Conservation (phyloP, 2,888 invertebrate genomes). For the Meloe dianella region DNA sequence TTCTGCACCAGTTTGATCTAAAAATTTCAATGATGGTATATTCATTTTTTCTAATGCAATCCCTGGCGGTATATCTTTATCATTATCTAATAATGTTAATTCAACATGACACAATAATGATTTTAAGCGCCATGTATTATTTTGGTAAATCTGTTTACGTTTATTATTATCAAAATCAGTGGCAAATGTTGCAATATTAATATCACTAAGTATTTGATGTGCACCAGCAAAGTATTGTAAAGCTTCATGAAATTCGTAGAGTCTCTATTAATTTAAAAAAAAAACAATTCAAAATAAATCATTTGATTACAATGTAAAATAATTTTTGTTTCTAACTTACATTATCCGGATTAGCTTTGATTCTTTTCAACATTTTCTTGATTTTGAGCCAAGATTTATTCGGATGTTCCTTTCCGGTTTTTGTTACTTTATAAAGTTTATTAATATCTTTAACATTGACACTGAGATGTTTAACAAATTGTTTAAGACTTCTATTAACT, state of each 20-base stretch:
- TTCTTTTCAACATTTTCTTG: constrained; percentile 18
- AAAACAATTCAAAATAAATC: constrained; percentile 1
- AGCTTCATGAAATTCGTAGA: constrained; percentile 65
- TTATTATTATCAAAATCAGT: constrained; percentile 46
- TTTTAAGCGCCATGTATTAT: constrained; percentile 58
- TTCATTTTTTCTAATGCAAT: constrained; percentile 57
- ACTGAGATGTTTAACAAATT: constrained; percentile 36
- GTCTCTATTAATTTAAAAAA: constrained; percentile 60
- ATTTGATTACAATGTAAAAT: neutral
- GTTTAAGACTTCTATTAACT: constrained; percentile 33
- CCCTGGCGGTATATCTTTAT: constrained; percentile 58
- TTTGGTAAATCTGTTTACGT: constrained; percentile 58
- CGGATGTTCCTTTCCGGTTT: constrained; percentile 9
- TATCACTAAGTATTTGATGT: constrained; percentile 58
- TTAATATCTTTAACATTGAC: constrained; percentile 35
- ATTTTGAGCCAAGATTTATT: constrained; percentile 21
- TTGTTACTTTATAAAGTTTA: constrained; percentile 18
- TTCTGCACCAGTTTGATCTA: constrained; percentile 64
- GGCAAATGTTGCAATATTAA: constrained; percentile 56
- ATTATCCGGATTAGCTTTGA: constrained; percentile 4
- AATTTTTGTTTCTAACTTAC: constrained; percentile 5
- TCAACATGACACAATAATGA: constrained; percentile 67
- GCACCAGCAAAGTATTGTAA: constrained; percentile 62
- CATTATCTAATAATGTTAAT: constrained; percentile 61
- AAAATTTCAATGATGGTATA: constrained; percentile 59